These are phyloP conservation scores for Mythimna ferrago DNA, from an alignment of 2,888 invertebrate genomes.

Conservation along the genomic window DNA sequence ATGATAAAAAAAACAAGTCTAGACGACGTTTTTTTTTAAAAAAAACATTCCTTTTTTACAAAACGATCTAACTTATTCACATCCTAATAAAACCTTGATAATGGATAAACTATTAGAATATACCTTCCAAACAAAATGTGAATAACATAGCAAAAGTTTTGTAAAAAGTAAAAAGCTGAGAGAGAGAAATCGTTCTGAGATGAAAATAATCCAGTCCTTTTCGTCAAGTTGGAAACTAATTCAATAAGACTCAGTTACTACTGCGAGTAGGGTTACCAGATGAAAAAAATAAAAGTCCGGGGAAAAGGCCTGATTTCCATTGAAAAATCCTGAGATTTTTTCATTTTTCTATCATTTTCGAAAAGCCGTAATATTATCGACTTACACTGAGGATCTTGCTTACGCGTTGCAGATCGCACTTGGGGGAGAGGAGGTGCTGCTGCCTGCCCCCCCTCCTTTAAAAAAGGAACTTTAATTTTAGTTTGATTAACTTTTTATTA, in stretches of 20 bases:
- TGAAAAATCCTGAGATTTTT: no score
- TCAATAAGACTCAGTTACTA: conserved; percentile 76
- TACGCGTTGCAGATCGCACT: no score
- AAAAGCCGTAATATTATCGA: no score
- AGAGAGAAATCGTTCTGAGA: conserved; percentile 61
- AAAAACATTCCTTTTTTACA: neutral
- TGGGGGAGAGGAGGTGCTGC: no score
- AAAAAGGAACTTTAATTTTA: no score
- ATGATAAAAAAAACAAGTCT: neutral
- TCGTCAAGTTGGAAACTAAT: conserved; percentile 78
- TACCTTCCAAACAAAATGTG: conserved; percentile 40
- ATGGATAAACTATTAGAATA: conserved; percentile 12
- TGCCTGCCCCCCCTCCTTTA: no score
- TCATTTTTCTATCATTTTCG: no score
- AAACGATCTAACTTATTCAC: neutral
- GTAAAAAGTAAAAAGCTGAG: conserved; percentile 50
- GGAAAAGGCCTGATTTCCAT: no score
- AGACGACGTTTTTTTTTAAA: neutral
- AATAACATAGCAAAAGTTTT: conserved; percentile 46
- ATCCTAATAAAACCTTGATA: neutral
- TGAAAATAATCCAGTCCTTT: conserved; percentile 73
- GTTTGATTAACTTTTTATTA: no score
- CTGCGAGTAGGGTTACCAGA: conserved; percentile 29
- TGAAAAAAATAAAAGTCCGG: no score
- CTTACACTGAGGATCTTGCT: no score